Percentiles rank a stretch among this genome's conserved stretches.
Evolutionary conservation across 2,113 vertebrate species (phyloP).

Genomic region (Cololabis saira): DNA sequence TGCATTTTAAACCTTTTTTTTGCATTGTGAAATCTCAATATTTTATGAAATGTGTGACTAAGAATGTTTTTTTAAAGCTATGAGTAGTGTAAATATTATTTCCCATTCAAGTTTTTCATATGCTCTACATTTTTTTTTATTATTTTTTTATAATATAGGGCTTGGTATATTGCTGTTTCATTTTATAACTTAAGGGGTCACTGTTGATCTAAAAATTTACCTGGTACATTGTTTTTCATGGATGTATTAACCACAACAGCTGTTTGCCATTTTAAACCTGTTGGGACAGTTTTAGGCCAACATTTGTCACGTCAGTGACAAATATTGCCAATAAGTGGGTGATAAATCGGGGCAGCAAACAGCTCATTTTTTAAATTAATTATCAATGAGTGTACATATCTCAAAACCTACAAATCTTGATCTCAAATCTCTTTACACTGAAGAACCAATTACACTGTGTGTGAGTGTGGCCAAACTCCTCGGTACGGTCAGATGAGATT

Average conservation of each 20-base stretch:
- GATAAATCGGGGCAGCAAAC: not conserved
- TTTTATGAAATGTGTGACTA: slow-evolving; percentile 3
- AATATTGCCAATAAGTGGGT: not conserved
- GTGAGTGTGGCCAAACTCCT: slow-evolving; percentile 31
- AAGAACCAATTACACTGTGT: not conserved
- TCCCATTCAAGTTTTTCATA: not conserved
- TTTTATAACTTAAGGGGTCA: slow-evolving; percentile 30
- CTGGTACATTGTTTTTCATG: not conserved
- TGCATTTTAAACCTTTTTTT: not conserved
- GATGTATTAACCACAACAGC: slow-evolving; percentile 1
- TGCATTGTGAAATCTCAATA: slow-evolving; percentile 6
- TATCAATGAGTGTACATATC: not conserved
- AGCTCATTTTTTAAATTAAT: not conserved
- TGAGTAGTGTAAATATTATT: not conserved
- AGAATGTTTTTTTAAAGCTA: not conserved
- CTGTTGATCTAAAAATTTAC: slow-evolving; percentile 45
- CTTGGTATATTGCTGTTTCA: slow-evolving; percentile 2
- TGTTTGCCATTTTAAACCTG: slow-evolving; percentile 1
- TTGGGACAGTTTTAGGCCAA: not conserved
- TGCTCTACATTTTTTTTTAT: not conserved
- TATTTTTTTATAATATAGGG: not conserved
- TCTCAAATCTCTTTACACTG: not conserved
- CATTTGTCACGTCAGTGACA: not conserved
- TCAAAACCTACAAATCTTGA: not conserved
- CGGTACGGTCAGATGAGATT: slow-evolving; percentile 57